phyloP scores from a whole-genome alignment of 2,797 vertebrate genomes.

The Taeniopygia guttata region DNA sequence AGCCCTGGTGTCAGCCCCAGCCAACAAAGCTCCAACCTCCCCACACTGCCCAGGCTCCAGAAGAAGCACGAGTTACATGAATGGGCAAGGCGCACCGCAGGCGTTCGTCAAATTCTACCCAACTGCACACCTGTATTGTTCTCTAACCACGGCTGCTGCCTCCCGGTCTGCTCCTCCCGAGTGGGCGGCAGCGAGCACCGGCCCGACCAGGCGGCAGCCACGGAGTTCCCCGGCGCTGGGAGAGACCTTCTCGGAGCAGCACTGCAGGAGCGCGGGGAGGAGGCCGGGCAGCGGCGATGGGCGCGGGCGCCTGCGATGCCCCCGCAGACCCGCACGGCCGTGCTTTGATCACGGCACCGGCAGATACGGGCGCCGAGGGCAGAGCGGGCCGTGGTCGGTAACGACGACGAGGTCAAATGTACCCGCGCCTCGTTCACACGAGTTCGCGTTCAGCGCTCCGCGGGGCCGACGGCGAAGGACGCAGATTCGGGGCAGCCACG shows the following conservation, averaged over 20 bases:
- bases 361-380: neutral
- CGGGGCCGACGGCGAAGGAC: neutral
- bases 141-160: neutral
- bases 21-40: neutral
- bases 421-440: neutral
- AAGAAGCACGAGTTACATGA: neutral
- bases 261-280: no score
- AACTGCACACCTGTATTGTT: neutral
- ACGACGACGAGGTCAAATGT: neutral
- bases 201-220: neutral
- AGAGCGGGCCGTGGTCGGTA: neutral
- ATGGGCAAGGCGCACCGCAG: no score
- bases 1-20: neutral
- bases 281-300: neutral
- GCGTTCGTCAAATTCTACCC: neutral
- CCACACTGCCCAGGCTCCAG: neutral
- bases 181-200: neutral
- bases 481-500: neutral
- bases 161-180: accelerated
- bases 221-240: neutral
- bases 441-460: neutral
- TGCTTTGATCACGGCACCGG: neutral
- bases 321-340: neutral
- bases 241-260: neutral
- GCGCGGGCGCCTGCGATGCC: no score